phyloP scores from a whole-genome alignment of 1,140 invertebrate species.

The Drosophila nigromelanica region DNA sequence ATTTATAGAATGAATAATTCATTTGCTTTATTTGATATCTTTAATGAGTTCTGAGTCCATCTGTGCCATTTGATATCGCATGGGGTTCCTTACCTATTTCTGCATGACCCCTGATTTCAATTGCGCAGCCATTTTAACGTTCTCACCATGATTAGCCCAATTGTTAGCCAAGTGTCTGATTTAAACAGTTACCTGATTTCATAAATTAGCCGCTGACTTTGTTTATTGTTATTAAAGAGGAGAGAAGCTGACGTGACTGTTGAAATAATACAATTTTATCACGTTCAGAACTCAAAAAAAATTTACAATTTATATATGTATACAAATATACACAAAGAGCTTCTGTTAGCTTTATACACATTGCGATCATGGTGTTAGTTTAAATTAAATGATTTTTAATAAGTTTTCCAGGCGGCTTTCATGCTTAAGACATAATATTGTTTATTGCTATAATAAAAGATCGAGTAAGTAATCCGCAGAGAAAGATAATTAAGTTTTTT shows the following conservation, averaged over 20 bases:
- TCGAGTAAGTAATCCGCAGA: constrained; percentile 42
- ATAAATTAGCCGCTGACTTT: constrained; percentile 3
- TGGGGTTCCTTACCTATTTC: neutral
- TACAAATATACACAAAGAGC: neutral
- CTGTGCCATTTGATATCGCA: neutral
- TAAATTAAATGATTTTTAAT: constrained; percentile 31
- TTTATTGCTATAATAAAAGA: constrained; percentile 63
- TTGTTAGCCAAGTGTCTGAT: constrained; percentile 18
- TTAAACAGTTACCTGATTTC: neutral
- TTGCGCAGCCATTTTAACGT: neutral
- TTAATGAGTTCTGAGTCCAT: constrained; percentile 5
- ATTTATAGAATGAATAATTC: constrained; percentile 18
- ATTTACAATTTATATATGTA: constrained; percentile 11
- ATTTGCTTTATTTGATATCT: constrained; percentile 11
- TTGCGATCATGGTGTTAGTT: neutral
- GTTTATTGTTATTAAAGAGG: neutral
- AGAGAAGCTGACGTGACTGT: constrained; percentile 11
- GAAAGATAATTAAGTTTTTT: constrained; percentile 29
- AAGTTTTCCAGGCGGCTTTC: constrained; percentile 45
- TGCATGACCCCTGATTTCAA: neutral
- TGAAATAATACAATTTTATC: constrained; percentile 8
- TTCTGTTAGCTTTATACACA: neutral
- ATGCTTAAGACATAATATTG: constrained; percentile 60
- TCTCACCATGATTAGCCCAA: constrained; percentile 6
- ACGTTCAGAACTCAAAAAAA: neutral